These are phyloP conservation scores for Toxonevra muliebris DNA, from an alignment of 2,888 invertebrate genomes.

Conservation along the genomic window DNA sequence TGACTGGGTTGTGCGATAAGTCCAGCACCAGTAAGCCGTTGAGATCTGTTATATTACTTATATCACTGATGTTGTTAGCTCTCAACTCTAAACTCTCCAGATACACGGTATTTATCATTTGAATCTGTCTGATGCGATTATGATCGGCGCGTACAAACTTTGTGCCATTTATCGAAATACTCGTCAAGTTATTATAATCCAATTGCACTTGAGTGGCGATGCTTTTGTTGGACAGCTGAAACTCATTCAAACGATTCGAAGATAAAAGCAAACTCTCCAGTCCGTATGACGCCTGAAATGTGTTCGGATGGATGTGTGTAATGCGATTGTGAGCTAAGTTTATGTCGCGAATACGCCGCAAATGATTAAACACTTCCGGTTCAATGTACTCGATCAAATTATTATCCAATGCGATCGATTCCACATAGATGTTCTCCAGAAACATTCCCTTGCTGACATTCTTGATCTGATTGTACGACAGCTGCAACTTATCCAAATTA, in stretches of 20 bases:
- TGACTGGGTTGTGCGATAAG: conserved; percentile 60
- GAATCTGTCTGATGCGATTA: conserved; percentile 55
- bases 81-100: conserved; percentile 56
- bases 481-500: conserved; percentile 55
- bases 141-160: conserved; percentile 57
- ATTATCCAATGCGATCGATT: conserved; percentile 56
- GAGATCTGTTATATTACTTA: conserved; percentile 56
- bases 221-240: conserved; percentile 54
- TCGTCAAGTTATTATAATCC: conserved; percentile 55
- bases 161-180: conserved; percentile 55
- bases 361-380: conserved; percentile 57
- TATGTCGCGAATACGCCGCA: conserved; percentile 58
- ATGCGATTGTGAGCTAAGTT: conserved; percentile 59
- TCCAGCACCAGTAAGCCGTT: conserved; percentile 55
- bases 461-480: conserved; percentile 55
- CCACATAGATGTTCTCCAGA: conserved; percentile 57
- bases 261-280: conserved; percentile 55
- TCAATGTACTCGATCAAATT: conserved; percentile 55
- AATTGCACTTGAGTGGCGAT: conserved; percentile 54
- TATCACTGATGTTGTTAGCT: conserved; percentile 52
- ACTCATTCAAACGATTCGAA: conserved; percentile 49
- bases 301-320: conserved; percentile 55
- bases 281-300: conserved; percentile 55
- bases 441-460: conserved; percentile 56
- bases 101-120: conserved; percentile 49